Conservation (phyloP, 92 coral and sea anemone species). For the Blastomussa wellsi region DNA sequence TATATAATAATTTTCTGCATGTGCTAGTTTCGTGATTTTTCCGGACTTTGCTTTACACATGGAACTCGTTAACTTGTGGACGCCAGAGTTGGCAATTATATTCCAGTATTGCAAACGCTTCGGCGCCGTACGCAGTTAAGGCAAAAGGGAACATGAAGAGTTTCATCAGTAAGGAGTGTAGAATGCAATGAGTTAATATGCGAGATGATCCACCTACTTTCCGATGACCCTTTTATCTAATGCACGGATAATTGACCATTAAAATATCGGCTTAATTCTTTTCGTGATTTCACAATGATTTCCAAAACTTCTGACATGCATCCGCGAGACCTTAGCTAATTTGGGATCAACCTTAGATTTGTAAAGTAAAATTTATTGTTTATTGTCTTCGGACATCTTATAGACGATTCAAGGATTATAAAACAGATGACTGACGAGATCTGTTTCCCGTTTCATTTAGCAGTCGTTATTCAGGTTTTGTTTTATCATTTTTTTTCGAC, state of each 20-base stretch:
- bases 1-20: not conserved
- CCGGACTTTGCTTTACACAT: not conserved
- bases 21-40: constrained; percentile 1
- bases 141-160: not conserved
- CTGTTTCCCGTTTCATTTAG: not conserved
- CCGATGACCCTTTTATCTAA: not conserved
- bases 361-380: not conserved
- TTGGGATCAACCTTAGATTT: not conserved
- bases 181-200: not conserved
- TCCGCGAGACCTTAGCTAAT: not conserved
- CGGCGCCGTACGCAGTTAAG: not conserved
- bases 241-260: not conserved
- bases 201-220: not conserved
- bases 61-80: constrained; percentile 9
- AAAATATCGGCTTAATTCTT: not conserved
- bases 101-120: not conserved
- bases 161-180: not conserved
- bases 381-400: not conserved
- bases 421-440: not conserved
- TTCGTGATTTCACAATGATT: not conserved
- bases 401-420: not conserved
- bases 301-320: not conserved
- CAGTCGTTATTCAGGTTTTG: not conserved
- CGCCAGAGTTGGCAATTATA: not conserved
- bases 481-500: not conserved